Base-by-base conservation (phyloP, 2,113 vertebrate species). In the Lamprotornis superbus region DNA sequence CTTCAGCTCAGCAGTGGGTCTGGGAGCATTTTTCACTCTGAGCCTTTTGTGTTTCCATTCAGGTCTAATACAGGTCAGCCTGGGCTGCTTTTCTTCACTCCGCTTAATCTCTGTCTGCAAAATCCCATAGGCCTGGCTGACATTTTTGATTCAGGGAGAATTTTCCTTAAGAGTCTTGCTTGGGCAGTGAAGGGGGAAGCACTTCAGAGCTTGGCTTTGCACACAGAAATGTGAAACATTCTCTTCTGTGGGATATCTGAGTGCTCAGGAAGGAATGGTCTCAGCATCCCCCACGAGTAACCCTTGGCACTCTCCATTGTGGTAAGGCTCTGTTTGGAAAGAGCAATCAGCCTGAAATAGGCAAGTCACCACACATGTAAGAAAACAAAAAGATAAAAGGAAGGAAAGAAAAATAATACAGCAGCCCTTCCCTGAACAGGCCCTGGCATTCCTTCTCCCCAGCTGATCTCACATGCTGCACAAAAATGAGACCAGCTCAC, bases 101-200 rank as follows among this genome's bases (percentile, higher is more conserved):
- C 64, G 56, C 42, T 92, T 89, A 81, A 92, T 87, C 69, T 75
- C 73, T 81, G 52, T 17, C 67, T 85, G 57, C 27, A 92, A 92
- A 92, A 81, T 78, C 83, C 91, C 80, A 33, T 8, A 81, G 80
- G 49, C 33, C 52, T 87, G 83, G 28, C 50, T 81, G 64, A 71
- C 69, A 57, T 81, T 90, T 92, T 84, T 87, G 82, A 88, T 81
- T 94, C 68, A 39, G 39, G 27, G 60, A 89, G 60, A 94, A 87
- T 88, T 73, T 86, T 96, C 67, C 71, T 70, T 89, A 64, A 63
- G 42, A 78, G 56, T 53, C 65, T 87, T 89, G 77, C 69, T 86
- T 92, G 86, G 52, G 64, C 49, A 67, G 44, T 39, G 76, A 94
- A 94, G 61, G 23, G 37, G 24, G 22, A 92, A 96, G 84, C 15